phyloP scores from a whole-genome alignment of 2,113 vertebrate genomes.

The Ailuropoda melanoleuca region DNA sequence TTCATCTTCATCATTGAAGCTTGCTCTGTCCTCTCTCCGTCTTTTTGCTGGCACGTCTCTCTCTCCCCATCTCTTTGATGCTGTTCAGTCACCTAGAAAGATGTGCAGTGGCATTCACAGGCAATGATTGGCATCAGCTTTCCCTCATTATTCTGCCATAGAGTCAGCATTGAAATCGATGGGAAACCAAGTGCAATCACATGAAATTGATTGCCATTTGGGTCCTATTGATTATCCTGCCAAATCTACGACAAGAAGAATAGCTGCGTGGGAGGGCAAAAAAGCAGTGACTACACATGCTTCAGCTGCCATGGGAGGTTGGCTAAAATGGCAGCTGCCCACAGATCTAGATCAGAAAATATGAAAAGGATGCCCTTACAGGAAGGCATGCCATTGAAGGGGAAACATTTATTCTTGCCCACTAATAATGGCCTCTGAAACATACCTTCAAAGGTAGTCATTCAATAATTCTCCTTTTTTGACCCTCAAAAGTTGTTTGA shows the following conservation, averaged over 20 bases:
- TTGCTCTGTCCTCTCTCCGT: conserved; percentile 16
- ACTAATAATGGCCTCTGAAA: conserved; percentile 29
- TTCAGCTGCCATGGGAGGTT: conserved; percentile 49
- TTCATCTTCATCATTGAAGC: not conserved
- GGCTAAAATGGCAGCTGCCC: conserved; percentile 32
- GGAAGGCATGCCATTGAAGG: not conserved
- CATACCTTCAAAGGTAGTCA: not conserved
- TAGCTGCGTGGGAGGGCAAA: conserved; percentile 55
- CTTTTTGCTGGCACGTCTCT: conserved; percentile 32
- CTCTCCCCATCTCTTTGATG: not conserved
- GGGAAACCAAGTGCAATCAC: conserved; percentile 72
- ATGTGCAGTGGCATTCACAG: conserved; percentile 51
- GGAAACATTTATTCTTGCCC: not conserved
- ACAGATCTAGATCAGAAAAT: conserved; percentile 36
- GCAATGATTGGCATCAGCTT: conserved; percentile 62
- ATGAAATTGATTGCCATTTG: conserved; percentile 72
- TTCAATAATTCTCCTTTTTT: conserved; percentile 25
- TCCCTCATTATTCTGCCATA: conserved; percentile 70
- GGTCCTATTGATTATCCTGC: conserved; percentile 74
- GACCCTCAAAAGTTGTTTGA: conserved; percentile 12
- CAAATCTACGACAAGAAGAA: conserved; percentile 66
- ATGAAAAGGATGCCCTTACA: conserved; percentile 25
- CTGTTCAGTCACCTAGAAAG: conserved; percentile 59
- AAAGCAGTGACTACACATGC: conserved; percentile 53
- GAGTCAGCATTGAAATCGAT: conserved; percentile 61